Conservation (phyloP, 2,888 invertebrate species). For the Dicyrtomina minuta region DNA sequence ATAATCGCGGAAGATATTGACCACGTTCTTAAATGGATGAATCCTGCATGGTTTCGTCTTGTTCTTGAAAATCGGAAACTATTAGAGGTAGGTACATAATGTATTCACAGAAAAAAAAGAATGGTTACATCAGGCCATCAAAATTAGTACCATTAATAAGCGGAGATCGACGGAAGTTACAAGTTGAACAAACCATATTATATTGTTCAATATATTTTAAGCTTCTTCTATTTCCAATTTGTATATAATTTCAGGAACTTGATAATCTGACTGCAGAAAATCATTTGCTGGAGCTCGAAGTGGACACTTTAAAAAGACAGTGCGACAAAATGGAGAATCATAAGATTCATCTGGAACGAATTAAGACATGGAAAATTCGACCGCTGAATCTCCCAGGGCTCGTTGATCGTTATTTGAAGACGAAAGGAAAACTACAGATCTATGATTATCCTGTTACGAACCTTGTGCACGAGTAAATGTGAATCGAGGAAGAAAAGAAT, state of each 20-base stretch:
- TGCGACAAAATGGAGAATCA: constrained; percentile 42
- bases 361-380: constrained; percentile 37
- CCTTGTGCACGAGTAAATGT: constrained; percentile 48
- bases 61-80: constrained; percentile 47
- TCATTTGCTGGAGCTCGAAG: constrained; percentile 48
- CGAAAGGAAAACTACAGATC: constrained; percentile 39
- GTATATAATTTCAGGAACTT: constrained; percentile 45
- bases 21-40: constrained; percentile 41
- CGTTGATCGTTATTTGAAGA: constrained; percentile 31
- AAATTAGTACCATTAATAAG: too few species aligned
- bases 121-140: too few species aligned
- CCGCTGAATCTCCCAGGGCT: constrained; percentile 28
- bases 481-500: too few species aligned
- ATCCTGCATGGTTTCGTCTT: constrained; percentile 50
- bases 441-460: constrained; percentile 47
- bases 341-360: constrained; percentile 40
- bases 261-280: constrained; percentile 44
- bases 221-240: constrained; percentile 2
- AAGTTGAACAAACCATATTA: too few species aligned
- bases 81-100: too few species aligned
- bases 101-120: too few species aligned
- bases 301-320: constrained; percentile 43
- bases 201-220: too few species aligned
- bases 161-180: too few species aligned
- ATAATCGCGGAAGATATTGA: constrained; percentile 48